These are phyloP conservation scores for Synergus itoensis DNA, from an alignment of 2,888 invertebrate genomes.

Conservation along the genomic window DNA sequence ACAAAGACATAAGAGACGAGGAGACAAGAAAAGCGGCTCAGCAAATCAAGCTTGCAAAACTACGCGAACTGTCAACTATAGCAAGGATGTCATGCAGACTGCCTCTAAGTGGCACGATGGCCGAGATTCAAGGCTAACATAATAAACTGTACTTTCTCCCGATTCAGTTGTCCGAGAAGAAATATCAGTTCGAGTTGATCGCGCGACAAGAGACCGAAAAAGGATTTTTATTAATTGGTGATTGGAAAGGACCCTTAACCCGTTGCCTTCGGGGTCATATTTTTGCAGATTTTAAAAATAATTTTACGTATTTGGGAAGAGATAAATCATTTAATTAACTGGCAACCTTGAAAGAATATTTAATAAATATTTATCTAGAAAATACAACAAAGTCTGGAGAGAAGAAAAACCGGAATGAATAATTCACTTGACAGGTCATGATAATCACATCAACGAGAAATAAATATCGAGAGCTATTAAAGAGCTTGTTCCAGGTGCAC, in stretches of 20 bases:
- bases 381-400: background rate
- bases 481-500: background rate
- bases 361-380: background rate
- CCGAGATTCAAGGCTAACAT: conserved; percentile 75
- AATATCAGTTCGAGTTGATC: conserved; percentile 5
- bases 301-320: background rate
- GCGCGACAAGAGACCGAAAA: background rate
- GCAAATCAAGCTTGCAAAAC: conserved; percentile 38
- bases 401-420: background rate
- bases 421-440: conserved; percentile 3
- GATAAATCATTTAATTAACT: background rate
- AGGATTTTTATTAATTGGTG: background rate
- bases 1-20: background rate
- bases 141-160: conserved; percentile 74
- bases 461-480: conserved; percentile 16
- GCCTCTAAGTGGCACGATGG: conserved; percentile 70
- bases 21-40: conserved; percentile 18
- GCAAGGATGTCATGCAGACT: conserved; percentile 47
- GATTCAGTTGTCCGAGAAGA: conserved; percentile 28
- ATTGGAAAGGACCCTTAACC: background rate
- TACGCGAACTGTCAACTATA: conserved; percentile 34
- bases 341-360: background rate
- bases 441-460: background rate
- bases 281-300: background rate
- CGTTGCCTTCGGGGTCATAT: background rate